Evolutionary conservation across 2,888 invertebrate species (phyloP).

Genomic region (Philaethria dido): DNA sequence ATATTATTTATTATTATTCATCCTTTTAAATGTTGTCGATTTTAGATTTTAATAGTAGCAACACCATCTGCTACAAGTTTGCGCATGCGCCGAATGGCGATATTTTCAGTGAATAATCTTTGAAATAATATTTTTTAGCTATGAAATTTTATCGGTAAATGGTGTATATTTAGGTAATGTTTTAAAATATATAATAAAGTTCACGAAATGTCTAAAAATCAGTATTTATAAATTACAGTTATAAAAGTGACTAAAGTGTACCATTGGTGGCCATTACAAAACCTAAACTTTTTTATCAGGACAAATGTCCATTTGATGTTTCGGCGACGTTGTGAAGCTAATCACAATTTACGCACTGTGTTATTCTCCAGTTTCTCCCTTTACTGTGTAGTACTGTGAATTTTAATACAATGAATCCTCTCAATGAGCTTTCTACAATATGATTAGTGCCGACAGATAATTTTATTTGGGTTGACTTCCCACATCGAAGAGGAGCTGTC

Average conservation of each 20-base stretch:
- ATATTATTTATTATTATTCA: background rate
- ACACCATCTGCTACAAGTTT: slow-evolving; percentile 76
- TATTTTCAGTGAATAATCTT: slow-evolving; percentile 80
- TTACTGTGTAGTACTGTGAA: slow-evolving; percentile 59
- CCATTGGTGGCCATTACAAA: slow-evolving; percentile 84
- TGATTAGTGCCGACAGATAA: slow-evolving; percentile 73
- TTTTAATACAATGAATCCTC: slow-evolving; percentile 51
- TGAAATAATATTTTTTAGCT: slow-evolving; percentile 81
- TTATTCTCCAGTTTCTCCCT: slow-evolving; percentile 56
- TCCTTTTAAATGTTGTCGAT: background rate
- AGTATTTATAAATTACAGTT: slow-evolving; percentile 55
- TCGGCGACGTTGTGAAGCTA: slow-evolving; percentile 82
- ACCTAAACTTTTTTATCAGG: slow-evolving; percentile 83
- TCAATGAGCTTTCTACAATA: slow-evolving; percentile 62
- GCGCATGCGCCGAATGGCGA: slow-evolving; percentile 85
- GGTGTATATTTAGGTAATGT: slow-evolving; percentile 73
- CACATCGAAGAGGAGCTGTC: slow-evolving; percentile 74
- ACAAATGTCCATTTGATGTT: slow-evolving; percentile 84
- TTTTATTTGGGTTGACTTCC: slow-evolving; percentile 76
- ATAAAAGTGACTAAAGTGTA: slow-evolving; percentile 76
- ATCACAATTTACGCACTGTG: slow-evolving; percentile 70
- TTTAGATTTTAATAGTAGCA: slow-evolving; percentile 52
- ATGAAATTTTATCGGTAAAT: slow-evolving; percentile 80
- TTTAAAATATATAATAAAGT: slow-evolving; percentile 59
- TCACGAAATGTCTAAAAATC: slow-evolving; percentile 54